Base-by-base conservation (phyloP, 2,888 invertebrate genomes). In the Luperina testacea region DNA sequence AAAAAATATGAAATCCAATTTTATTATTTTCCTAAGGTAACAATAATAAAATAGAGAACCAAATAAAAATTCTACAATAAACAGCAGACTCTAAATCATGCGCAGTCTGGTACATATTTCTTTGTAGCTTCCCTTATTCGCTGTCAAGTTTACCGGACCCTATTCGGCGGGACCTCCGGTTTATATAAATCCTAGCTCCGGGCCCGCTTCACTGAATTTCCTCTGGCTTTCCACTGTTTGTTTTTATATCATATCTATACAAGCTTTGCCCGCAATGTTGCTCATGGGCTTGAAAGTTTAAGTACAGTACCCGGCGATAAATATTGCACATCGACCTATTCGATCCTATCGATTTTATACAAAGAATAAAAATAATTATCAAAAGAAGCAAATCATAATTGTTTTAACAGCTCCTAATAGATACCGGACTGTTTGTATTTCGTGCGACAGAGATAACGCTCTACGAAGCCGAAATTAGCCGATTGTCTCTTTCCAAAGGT, bases 181-280 rank as follows among this genome's bases (percentile, higher is more conserved):
- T 92, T 91, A 91, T 92, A 90, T 82, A 92, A 92, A 91, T 90
- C 90, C 88, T 80, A 87, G 81, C 81, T 84, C 85, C 69, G 74
- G 78, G 86, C 87, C 79, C 87, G 90, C 89, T 87, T 82, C 89
- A 89, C 91, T 90, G 90, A 87, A 88, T 89, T 90, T 90, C 87
- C 90, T 88, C 82, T 85, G 88, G 86, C 82, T 90, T 92, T 90
- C 89, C 86, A 83, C 86, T 90, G 87, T 91, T 91, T 92, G 90
- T 92, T 91, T 92, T 90, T 85, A 81, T 86, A 84, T 90, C 89
- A 85, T 90, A 90, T 91, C 89, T 87, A 88, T 88, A 88, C 83
- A 74, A 89, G 84, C 84, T 84, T 81, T 57, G 15, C 20, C 45
- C 7, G 38, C 8, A 3, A 75, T 77, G 73, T 77, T 71, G 20